These are phyloP conservation scores for Drosophila pectinifera DNA, from an alignment of 1,140 invertebrate species.

Conservation along the genomic window DNA sequence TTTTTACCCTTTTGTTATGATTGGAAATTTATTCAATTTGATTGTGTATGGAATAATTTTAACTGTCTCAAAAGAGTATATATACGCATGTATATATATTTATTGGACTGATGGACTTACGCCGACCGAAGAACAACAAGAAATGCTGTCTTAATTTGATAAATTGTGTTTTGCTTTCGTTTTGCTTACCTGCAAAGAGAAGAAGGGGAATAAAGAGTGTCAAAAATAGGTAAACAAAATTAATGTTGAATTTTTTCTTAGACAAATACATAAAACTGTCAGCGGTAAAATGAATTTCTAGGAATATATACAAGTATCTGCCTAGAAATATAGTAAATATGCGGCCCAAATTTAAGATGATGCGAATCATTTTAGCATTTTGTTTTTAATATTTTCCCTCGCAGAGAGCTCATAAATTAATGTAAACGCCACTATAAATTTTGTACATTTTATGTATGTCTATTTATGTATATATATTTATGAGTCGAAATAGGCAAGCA, in stretches of 20 bases:
- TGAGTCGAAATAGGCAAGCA: too few relatives aligned
- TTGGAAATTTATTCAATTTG: slow-evolving; percentile 66
- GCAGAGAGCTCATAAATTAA: background rate
- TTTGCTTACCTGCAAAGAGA: slow-evolving; percentile 76
- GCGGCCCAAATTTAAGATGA: slow-evolving; percentile 1
- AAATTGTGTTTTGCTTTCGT: slow-evolving; percentile 39
- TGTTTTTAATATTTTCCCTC: slow-evolving; percentile 11
- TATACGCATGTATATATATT: slow-evolving; percentile 6
- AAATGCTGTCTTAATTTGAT: slow-evolving; percentile 18
- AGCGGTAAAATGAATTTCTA: slow-evolving; percentile 38
- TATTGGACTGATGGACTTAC: slow-evolving; percentile 67
- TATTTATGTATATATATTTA: too few relatives aligned
- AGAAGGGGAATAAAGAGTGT: slow-evolving; percentile 51
- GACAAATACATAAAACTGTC: slow-evolving; percentile 52
- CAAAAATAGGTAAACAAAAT: slow-evolving; percentile 64
- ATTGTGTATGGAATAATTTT: slow-evolving; percentile 60
- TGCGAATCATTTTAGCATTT: background rate
- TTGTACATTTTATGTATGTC: background rate
- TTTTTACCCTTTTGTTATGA: slow-evolving; percentile 52
- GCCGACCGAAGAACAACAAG: slow-evolving; percentile 25
- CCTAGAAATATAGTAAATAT: slow-evolving; percentile 20
- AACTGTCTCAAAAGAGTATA: slow-evolving; percentile 12
- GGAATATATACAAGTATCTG: slow-evolving; percentile 14
- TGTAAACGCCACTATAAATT: background rate
- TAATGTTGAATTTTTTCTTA: slow-evolving; percentile 34